Evolutionary conservation across 2,113 vertebrate genomes (phyloP).

Genomic region (Anarrhichthys ocellatus): DNA sequence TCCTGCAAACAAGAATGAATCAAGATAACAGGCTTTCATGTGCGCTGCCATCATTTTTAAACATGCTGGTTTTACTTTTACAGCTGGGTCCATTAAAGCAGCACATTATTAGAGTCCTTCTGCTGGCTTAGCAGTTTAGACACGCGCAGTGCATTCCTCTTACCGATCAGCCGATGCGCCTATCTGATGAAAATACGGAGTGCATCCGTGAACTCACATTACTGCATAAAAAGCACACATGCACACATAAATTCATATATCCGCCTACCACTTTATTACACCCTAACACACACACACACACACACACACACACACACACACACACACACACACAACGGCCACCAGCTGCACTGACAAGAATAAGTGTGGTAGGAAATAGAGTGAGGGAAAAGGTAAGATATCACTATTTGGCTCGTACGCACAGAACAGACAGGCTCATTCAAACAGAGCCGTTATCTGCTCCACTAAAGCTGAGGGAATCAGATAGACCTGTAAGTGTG

Average conservation of each 20-base stretch:
- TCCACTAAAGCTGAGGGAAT: constrained; percentile 58
- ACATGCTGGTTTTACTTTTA: constrained; percentile 18
- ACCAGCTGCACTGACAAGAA: constrained; percentile 24
- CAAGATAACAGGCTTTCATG: constrained; percentile 51
- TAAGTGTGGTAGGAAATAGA: constrained; percentile 30
- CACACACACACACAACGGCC: neutral
- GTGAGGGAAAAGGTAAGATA: constrained; percentile 48
- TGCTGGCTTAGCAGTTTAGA: constrained; percentile 51
- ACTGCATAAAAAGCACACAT: constrained; percentile 23
- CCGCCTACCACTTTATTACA: constrained; percentile 25
- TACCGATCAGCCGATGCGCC: constrained; percentile 17
- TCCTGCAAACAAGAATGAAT: constrained; percentile 46
- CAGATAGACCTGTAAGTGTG: constrained; percentile 66
- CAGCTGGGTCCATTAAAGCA: constrained; percentile 44
- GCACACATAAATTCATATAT: constrained; percentile 25
- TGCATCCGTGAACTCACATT: constrained; percentile 20
- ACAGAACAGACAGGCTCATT: constrained; percentile 56
- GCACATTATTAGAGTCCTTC: constrained; percentile 28
- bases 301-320: neutral
- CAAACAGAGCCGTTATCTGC: constrained; percentile 67
- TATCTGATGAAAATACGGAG: constrained; percentile 15
- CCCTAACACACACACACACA: neutral
- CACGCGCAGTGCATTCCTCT: constrained; percentile 1
- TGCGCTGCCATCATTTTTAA: constrained; percentile 21
- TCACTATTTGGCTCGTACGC: constrained; percentile 43